Base-by-base conservation (phyloP, 2,113 vertebrate genomes). In the Cynocephalus volans region DNA sequence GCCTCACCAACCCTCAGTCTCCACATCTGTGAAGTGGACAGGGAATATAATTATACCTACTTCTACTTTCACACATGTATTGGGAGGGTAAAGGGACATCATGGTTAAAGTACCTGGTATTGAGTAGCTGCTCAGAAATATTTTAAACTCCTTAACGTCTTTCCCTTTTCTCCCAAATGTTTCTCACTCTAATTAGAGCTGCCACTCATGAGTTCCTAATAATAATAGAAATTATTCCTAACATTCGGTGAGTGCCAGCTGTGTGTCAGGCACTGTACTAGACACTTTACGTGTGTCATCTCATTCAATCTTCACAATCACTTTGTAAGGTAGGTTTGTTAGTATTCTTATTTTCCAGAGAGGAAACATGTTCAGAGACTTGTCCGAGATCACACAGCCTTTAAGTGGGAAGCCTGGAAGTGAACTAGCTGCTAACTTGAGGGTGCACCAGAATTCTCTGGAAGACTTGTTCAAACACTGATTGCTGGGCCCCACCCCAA, bases 1-100 rank as follows among this genome's bases (percentile, higher is more conserved):
- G 26, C 81, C 89, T 67, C 69, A 72, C 58, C n/a, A 89, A 36
- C 18, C 72, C 91, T 92, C 88, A 75, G 77, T 83, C 72, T 91
- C 60, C 67, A n/a, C 2, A 17, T 93, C 72, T 88, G 70, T 23
- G 56, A 67, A 65, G 3, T 65, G 65, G 86, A 67, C 12, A 62
- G 33, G 48, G 33, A n/a, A 8, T 80, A 9, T 50, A 62, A 70
- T 58, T 33, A 19, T 21, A 85, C 36, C 9, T 48, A 60, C 48
- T 65, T 70, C 65, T 54, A 76, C 48, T 36, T 48, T 31, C 41
- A 21, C 11, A n/a, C 6, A 5, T 88, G 65, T 18, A 52, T 41
- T 67, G 23, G 10, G 77, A 93, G 19, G 2, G 1, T 14, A 4
- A 67, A 72, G 45, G 56, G 52, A 75, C 24, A 41, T 6, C 24